Evolutionary conservation across 2,888 invertebrate species (phyloP).

Genomic region (Trichogramma dendrolimi): DNA sequence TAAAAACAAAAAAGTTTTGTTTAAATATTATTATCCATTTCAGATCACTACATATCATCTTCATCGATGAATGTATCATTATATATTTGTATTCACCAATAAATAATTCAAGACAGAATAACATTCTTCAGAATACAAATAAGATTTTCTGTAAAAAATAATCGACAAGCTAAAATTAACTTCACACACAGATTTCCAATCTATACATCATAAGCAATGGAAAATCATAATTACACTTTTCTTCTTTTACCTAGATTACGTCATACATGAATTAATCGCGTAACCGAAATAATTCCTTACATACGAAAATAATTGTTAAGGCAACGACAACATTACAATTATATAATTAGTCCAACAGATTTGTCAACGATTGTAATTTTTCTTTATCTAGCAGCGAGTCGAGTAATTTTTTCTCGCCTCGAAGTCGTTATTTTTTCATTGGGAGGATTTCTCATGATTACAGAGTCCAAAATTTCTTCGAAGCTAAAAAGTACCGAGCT

Average conservation of each 20-base stretch:
- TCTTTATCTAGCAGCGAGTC: conserved; percentile 20
- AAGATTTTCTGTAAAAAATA: conserved; percentile 20
- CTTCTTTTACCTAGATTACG: neutral
- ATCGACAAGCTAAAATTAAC: conserved; percentile 15
- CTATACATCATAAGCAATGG: conserved; percentile 19
- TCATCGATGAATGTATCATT: neutral
- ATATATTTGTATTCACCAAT: conserved; percentile 6
- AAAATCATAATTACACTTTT: conserved; percentile 19
- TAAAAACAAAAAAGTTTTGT: conserved; percentile 1
- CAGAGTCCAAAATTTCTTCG: conserved; percentile 8
- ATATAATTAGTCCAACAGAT: conserved; percentile 28
- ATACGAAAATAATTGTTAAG: conserved; percentile 39
- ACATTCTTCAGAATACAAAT: conserved; percentile 19
- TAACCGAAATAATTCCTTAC: conserved; percentile 25
- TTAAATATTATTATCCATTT: conserved; percentile 5
- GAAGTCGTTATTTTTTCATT: conserved; percentile 4
- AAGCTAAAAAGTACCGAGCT: conserved; percentile 15
- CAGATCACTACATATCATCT: conserved; percentile 13
- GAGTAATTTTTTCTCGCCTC: conserved; percentile 17
- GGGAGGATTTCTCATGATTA: conserved; percentile 1
- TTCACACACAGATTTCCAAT: neutral
- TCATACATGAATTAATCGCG: conserved; percentile 20
- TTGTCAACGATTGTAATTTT: conserved; percentile 31
- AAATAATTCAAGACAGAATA: conserved; percentile 15
- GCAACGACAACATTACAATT: conserved; percentile 35